Base-by-base conservation (phyloP, 2,797 vertebrate genomes). In the Amphiprion clarkii region DNA sequence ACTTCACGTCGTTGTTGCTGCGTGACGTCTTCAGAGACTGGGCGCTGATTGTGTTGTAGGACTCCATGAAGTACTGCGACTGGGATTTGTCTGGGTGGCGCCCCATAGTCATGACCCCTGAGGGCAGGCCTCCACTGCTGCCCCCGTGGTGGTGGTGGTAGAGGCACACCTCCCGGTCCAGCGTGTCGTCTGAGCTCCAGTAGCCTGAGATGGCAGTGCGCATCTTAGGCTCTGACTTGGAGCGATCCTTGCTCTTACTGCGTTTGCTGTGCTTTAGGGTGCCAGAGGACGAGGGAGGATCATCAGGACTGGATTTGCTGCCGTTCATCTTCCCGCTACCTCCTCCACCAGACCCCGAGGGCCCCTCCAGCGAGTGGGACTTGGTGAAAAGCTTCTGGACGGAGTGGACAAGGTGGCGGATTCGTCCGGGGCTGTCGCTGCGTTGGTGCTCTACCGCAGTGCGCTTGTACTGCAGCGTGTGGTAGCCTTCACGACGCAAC, bases 341-440 rank as follows among this genome's bases (percentile, higher is more conserved):
- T 46, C 86, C 88, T 29, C 85, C 85, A 0, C 83, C 89, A 8
- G 86, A 73, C 58, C 85, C 92, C 4, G 96, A 94, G 0, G 97
- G 97, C 29, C 97, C 97, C 87, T 99, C 98, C 79, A 99, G 91
- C 0, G 98, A 99, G 85, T 99, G 98, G 1, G 98, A 99, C 94
- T 99, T 99, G 85, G 98, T 98, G 74, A 99, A 99, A 79, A 99
- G 96, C 90, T 98, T 99, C 92, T 99, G 98, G 62, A 99, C 98
- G 0, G 98, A 99, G 76, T 99, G 97, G 25, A 99, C 98, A 7
- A 99, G 95, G 54, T 99, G 97, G 36, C 98, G 96, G 85, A 99
- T 99, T 76, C 98, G 96, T 21, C 97, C 97, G 0, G 98, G 97
- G 89, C 97, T 99, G 90, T 99, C 97, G 5, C 97, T 97, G 49